phyloP scores from a whole-genome alignment of 2,113 vertebrate genomes.

The Atherinomorus stipes region DNA sequence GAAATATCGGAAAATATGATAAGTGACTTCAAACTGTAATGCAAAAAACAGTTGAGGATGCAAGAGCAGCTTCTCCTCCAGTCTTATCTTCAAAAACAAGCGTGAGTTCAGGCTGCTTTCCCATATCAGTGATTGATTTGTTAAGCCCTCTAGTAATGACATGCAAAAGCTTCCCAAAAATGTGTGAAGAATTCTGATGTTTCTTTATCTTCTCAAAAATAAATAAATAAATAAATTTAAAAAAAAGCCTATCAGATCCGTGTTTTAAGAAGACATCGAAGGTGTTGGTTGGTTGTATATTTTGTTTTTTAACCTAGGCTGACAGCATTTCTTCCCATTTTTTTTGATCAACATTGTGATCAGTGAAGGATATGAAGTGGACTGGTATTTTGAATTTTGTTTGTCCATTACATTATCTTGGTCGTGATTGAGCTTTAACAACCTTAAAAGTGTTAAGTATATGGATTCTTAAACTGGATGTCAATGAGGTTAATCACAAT shows the following conservation, averaged over 20 bases:
- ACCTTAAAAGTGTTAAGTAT: background rate
- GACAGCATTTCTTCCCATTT: too few species aligned
- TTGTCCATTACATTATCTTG: background rate
- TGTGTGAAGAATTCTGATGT: slow-evolving; percentile 32
- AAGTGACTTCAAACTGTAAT: slow-evolving; percentile 35
- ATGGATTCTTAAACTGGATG: slow-evolving; percentile 1
- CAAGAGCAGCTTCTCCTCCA: slow-evolving; percentile 46
- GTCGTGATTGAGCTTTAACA: background rate
- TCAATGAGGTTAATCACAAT: background rate
- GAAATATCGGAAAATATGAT: slow-evolving; percentile 36
- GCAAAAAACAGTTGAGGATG: slow-evolving; percentile 35
- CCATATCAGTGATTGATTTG: slow-evolving; percentile 52
- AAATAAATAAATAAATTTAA: background rate
- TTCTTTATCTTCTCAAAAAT: background rate
- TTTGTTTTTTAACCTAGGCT: too few species aligned
- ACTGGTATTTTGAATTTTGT: slow-evolving; percentile 16
- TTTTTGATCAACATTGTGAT: background rate
- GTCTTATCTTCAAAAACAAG: slow-evolving; percentile 56
- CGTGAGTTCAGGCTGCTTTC: slow-evolving; percentile 52
- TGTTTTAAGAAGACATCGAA: slow-evolving; percentile 6
- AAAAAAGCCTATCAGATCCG: too few species aligned
- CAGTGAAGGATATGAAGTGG: background rate
- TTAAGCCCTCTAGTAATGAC: slow-evolving; percentile 46
- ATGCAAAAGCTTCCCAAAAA: slow-evolving; percentile 21
- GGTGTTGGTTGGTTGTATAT: too few species aligned